Evolutionary conservation across 2,888 invertebrate genomes (phyloP).

Genomic region (Amphipoea oculea): DNA sequence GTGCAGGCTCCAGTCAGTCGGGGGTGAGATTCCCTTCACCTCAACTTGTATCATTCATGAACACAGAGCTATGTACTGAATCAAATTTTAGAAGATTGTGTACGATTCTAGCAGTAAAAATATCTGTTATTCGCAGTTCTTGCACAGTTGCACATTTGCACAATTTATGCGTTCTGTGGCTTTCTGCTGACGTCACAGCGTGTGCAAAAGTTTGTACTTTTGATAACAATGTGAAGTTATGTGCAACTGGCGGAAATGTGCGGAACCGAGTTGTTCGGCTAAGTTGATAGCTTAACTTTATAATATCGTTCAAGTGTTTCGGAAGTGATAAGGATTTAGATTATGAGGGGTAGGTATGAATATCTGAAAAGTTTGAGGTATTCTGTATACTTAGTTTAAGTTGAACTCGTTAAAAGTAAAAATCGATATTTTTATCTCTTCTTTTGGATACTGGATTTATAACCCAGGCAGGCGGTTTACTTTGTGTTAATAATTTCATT

Average conservation of each 20-base stretch:
- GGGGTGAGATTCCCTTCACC: not conserved
- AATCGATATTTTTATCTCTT: not conserved
- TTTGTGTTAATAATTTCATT: not conserved
- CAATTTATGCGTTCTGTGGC: constrained; percentile 49
- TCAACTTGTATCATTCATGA: constrained; percentile 32
- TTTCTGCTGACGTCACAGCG: constrained; percentile 35
- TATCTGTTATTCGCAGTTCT: constrained; percentile 35
- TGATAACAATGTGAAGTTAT: constrained; percentile 42
- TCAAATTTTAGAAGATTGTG: not conserved
- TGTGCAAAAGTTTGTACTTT: constrained; percentile 43
- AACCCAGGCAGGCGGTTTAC: not conserved
- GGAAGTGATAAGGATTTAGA: constrained; percentile 48
- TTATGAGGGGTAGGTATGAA: constrained; percentile 26
- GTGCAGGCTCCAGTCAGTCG: not conserved
- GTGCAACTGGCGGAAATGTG: constrained; percentile 24
- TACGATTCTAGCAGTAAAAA: constrained; percentile 21
- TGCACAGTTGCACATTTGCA: constrained; percentile 44
- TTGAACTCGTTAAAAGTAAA: not conserved
- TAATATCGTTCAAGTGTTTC: constrained; percentile 36
- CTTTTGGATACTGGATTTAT: not conserved
- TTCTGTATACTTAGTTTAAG: not conserved
- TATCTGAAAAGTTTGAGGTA: constrained; percentile 18
- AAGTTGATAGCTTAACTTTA: constrained; percentile 23
- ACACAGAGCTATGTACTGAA: not conserved
- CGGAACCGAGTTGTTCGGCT: constrained; percentile 7